phyloP scores from a whole-genome alignment of 2,888 invertebrate species.

The Agrochola macilenta region DNA sequence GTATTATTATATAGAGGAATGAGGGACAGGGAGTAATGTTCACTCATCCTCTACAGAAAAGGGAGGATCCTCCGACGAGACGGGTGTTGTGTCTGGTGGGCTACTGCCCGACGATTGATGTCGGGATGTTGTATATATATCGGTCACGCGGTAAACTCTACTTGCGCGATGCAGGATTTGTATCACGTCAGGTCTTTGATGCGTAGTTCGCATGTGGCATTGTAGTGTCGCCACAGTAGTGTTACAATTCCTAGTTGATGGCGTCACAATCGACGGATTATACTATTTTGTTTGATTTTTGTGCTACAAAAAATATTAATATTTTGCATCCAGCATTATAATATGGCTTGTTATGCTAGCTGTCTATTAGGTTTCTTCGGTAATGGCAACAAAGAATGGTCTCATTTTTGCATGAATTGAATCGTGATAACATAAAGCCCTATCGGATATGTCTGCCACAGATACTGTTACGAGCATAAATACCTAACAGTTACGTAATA shows the following conservation, averaged over 20 bases:
- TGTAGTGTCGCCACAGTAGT: too few species aligned
- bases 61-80: too few species aligned
- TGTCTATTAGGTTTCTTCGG: neutral
- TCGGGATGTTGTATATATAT: too few species aligned
- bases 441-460: neutral
- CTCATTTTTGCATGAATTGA: neutral
- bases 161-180: too few species aligned
- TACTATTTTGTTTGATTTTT: neutral
- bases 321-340: neutral
- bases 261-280: neutral
- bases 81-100: too few species aligned
- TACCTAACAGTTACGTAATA: neutral
- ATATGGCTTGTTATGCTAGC: neutral
- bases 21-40: too few species aligned
- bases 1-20: too few species aligned
- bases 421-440: neutral
- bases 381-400: neutral
- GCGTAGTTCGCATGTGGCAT: too few species aligned
- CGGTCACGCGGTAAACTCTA: too few species aligned
- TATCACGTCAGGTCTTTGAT: too few species aligned
- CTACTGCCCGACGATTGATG: too few species aligned
- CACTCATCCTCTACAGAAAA: too few species aligned
- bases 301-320: neutral
- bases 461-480: neutral
- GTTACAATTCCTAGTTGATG: neutral